These are phyloP conservation scores for Pangasianodon hypophthalmus DNA, from an alignment of 2,113 vertebrate species.

Conservation along the genomic window DNA sequence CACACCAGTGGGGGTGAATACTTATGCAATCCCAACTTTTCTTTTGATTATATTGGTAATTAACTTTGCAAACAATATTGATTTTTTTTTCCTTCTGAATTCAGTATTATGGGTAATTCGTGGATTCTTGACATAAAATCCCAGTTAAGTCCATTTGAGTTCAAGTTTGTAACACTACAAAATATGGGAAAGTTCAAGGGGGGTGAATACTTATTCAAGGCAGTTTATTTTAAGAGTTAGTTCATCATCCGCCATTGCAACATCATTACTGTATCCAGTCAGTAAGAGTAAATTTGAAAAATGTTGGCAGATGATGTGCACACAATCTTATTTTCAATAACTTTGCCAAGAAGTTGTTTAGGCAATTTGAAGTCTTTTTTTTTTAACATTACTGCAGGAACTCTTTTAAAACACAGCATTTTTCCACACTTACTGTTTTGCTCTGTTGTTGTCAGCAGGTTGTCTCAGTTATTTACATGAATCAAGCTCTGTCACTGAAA, in stretches of 20 bases:
- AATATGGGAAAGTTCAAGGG: background rate
- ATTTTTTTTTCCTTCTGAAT: background rate
- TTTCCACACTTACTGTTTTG: background rate
- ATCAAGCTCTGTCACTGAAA: slow-evolving; percentile 29
- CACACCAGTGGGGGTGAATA: background rate
- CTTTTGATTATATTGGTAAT: background rate
- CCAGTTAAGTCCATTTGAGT: background rate
- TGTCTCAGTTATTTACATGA: slow-evolving; percentile 36
- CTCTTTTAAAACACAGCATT: background rate
- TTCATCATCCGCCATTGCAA: background rate
- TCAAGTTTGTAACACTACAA: background rate
- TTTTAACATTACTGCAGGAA: slow-evolving; percentile 4
- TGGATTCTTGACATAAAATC: background rate
- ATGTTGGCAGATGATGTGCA: background rate
- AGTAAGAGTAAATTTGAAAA: background rate
- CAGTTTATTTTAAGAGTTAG: background rate
- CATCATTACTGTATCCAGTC: background rate
- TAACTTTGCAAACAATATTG: background rate
- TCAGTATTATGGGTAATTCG: background rate
- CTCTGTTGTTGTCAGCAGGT: slow-evolving; percentile 18
- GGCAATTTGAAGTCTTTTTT: background rate
- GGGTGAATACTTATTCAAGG: background rate
- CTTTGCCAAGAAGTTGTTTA: background rate
- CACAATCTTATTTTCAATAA: background rate
- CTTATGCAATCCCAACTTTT: background rate